Percentiles rank a stretch among this genome's conserved stretches.
These are phyloP conservation scores for Edolisoma coerulescens DNA, from an alignment of 2,113 vertebrate species.

Conservation along the genomic window DNA sequence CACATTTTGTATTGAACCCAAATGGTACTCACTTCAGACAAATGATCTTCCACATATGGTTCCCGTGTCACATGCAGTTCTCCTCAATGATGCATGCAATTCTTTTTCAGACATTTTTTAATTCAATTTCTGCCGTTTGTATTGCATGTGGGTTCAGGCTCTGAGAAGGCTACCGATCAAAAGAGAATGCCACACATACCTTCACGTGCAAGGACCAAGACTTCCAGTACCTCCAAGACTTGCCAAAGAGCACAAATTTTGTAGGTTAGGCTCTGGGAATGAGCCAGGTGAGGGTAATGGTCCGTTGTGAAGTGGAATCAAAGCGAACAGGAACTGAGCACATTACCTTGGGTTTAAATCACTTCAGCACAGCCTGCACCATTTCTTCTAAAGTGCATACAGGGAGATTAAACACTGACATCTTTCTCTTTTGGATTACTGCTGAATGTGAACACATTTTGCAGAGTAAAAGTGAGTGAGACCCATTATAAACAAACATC, in stretches of 20 bases:
- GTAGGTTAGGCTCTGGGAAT: not conserved
- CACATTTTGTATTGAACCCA: constrained; percentile 28
- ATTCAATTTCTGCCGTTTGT: not conserved
- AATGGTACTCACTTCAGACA: constrained; percentile 16
- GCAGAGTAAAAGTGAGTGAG: not conserved
- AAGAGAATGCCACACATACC: not conserved
- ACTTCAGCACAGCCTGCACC: not conserved
- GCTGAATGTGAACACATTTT: not conserved
- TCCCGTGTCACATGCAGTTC: not conserved
- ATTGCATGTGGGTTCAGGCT: not conserved
- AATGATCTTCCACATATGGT: constrained; percentile 5
- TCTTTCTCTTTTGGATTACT: not conserved
- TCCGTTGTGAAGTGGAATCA: not conserved
- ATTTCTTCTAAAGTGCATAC: not conserved
- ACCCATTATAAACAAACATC: not conserved
- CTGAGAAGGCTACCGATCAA: not conserved
- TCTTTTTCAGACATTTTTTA: not conserved
- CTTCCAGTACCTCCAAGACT: not conserved
- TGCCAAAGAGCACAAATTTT: not conserved
- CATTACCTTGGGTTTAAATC: not conserved
- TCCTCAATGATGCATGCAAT: not conserved
- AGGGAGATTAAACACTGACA: not conserved
- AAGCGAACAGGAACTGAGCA: not conserved
- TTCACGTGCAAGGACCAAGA: not conserved
- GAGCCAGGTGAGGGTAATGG: not conserved